phyloP scores from a whole-genome alignment of 2,797 vertebrate genomes.

The Darevskia nairensis region DNA sequence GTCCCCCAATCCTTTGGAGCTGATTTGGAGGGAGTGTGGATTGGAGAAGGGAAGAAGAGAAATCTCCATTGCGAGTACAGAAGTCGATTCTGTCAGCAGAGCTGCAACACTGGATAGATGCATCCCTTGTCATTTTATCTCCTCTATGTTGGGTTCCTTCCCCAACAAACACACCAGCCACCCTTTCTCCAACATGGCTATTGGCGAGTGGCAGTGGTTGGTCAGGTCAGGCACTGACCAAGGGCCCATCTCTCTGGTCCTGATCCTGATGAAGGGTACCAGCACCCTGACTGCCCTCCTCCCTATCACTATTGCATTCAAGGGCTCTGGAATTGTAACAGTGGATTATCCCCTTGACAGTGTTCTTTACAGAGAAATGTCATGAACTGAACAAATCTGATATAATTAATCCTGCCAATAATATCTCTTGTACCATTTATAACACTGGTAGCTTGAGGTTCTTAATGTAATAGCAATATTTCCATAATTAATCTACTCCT shows the following conservation, averaged over 20 bases:
- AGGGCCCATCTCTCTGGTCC: too few relatives aligned
- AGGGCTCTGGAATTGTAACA: background rate
- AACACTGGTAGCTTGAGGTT: background rate
- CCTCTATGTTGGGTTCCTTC: background rate
- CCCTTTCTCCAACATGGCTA: background rate
- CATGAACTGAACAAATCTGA: background rate
- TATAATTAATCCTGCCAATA: background rate
- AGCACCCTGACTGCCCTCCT: too few relatives aligned
- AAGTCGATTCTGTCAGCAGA: too few relatives aligned
- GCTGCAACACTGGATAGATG: too few relatives aligned
- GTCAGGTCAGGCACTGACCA: too few relatives aligned
- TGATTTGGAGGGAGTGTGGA: too few relatives aligned
- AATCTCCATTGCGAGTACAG: too few relatives aligned
- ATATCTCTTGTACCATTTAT: background rate
- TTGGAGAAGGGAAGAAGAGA: too few relatives aligned
- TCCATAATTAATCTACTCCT: constrained; percentile 4
- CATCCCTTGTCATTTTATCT: background rate
- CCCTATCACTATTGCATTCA: background rate
- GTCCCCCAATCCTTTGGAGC: too few relatives aligned
- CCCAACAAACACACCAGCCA: background rate
- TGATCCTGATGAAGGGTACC: too few relatives aligned
- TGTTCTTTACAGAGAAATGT: background rate
- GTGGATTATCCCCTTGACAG: background rate
- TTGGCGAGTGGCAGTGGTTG: too few relatives aligned
- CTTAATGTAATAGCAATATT: background rate